Conservation (phyloP, 2,888 invertebrate genomes). For the Andrena haemorrhoa region DNA sequence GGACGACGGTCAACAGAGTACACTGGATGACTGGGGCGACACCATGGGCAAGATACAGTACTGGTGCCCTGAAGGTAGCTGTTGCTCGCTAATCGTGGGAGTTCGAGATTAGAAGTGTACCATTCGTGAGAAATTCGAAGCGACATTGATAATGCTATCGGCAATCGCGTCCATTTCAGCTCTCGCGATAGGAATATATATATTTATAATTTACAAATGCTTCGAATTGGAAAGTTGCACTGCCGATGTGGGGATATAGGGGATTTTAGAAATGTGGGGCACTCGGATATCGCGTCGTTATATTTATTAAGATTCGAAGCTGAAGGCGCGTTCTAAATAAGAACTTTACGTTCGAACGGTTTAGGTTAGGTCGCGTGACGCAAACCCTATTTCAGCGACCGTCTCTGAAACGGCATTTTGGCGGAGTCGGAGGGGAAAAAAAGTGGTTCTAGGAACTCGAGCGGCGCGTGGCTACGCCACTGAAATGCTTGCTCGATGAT, state of each 20-base stretch:
- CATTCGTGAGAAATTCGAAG: slow-evolving; percentile 5
- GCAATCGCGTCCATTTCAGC: background rate
- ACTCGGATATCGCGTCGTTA: no score
- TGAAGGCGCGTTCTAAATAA: slow-evolving; percentile 8
- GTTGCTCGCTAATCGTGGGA: slow-evolving; percentile 39
- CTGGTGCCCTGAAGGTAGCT: slow-evolving; percentile 83
- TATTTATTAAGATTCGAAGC: slow-evolving; percentile 9
- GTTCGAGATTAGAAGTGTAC: slow-evolving; percentile 23
- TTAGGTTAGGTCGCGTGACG: slow-evolving; percentile 48
- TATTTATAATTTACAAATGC: background rate
- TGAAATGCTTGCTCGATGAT: slow-evolving; percentile 51
- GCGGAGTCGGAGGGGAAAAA: background rate
- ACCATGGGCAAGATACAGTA: slow-evolving; percentile 83
- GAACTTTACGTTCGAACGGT: slow-evolving; percentile 6
- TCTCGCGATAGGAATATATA: background rate
- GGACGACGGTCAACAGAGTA: slow-evolving; percentile 46
- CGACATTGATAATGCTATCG: slow-evolving; percentile 1
- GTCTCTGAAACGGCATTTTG: slow-evolving; percentile 35
- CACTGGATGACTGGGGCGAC: slow-evolving; percentile 76
- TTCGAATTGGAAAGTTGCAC: no score
- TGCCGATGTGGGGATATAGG: no score
- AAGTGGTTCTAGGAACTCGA: slow-evolving; percentile 18
- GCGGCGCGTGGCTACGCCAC: slow-evolving; percentile 25
- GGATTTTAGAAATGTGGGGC: no score
- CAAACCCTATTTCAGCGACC: slow-evolving; percentile 34